Evolutionary conservation across 2,797 vertebrate species (phyloP).

Genomic region (Eupleurogrammus muticus): DNA sequence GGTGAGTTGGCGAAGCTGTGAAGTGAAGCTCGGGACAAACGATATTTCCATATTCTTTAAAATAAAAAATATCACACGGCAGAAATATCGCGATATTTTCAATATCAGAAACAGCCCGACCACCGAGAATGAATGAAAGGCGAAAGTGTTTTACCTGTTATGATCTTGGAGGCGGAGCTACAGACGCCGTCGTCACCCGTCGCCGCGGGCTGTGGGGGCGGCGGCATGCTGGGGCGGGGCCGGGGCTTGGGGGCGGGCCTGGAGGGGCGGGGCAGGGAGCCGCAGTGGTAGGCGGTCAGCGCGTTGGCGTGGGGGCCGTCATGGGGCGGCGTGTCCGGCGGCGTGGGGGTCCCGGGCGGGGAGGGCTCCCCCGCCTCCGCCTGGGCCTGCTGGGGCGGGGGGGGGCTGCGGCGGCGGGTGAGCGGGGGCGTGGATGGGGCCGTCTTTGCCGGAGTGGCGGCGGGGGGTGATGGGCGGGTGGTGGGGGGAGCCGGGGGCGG

Average conservation of each 20-base stretch:
- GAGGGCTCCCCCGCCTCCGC: slow-evolving; percentile 84
- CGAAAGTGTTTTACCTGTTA: slow-evolving; percentile 87
- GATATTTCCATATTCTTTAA: no score
- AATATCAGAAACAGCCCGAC: no score
- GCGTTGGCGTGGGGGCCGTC: slow-evolving; percentile 63
- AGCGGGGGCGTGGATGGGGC: slow-evolving; percentile 90
- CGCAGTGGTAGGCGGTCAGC: slow-evolving; percentile 63
- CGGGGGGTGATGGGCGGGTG: slow-evolving; percentile 82
- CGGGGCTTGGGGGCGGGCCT: slow-evolving; percentile 91
- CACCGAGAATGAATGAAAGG: no score
- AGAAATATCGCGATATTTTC: no score
- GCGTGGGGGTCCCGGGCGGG: slow-evolving; percentile 90
- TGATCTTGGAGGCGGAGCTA: slow-evolving; percentile 88
- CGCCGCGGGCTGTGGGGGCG: slow-evolving; percentile 89
- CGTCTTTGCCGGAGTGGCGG: slow-evolving; percentile 85
- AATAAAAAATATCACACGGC: no score
- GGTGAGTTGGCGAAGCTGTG: no score
- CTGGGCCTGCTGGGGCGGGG: slow-evolving; percentile 71
- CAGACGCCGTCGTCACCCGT: slow-evolving; percentile 72
- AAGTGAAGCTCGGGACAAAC: no score
- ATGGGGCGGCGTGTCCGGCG: slow-evolving; percentile 86
- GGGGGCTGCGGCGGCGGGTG: slow-evolving; percentile 93
- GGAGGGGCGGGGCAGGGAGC: slow-evolving; percentile 88
- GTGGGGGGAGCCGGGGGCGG: slow-evolving; percentile 46
- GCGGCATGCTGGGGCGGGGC: slow-evolving; percentile 90